These are phyloP conservation scores for Philereme transversata DNA, from an alignment of 2,888 invertebrate genomes.

Conservation along the genomic window DNA sequence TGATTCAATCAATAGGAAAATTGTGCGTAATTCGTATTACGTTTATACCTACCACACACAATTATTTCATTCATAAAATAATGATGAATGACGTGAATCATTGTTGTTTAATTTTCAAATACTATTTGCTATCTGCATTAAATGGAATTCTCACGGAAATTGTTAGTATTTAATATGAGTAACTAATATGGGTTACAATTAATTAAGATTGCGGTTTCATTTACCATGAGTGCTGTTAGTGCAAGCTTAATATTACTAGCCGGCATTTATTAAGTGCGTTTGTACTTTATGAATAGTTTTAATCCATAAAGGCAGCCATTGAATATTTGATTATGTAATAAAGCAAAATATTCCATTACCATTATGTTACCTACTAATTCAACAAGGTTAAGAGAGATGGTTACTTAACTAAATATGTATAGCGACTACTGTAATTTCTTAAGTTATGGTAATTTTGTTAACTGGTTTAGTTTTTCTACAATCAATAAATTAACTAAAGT, in stretches of 20 bases:
- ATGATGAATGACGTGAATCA: slow-evolving; percentile 37
- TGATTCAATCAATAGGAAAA: slow-evolving; percentile 45
- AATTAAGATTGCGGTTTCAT: slow-evolving; percentile 20
- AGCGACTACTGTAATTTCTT: no score
- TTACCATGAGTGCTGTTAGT: slow-evolving; percentile 21
- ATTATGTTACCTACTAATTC: no score
- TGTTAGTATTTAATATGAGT: slow-evolving; percentile 34
- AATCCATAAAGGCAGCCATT: no score
- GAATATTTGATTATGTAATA: no score
- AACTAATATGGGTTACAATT: slow-evolving; percentile 24
- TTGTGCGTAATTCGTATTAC: slow-evolving; percentile 21
- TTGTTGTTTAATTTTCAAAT: slow-evolving; percentile 26
- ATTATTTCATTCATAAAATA: slow-evolving; percentile 32
- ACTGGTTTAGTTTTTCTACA: no score
- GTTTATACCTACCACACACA: slow-evolving; percentile 21
- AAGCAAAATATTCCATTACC: no score
- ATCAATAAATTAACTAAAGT: slow-evolving; percentile 2
- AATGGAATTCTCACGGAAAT: slow-evolving; percentile 33
- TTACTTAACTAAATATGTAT: no score
- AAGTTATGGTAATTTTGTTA: no score
- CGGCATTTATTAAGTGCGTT: no score
- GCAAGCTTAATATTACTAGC: slow-evolving; percentile 11
- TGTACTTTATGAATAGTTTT: no score
- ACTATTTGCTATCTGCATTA: slow-evolving; percentile 21
- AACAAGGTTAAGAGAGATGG: no score